Base-by-base conservation (phyloP, 2,113 vertebrate genomes). In the Thinocorus orbignyianus region DNA sequence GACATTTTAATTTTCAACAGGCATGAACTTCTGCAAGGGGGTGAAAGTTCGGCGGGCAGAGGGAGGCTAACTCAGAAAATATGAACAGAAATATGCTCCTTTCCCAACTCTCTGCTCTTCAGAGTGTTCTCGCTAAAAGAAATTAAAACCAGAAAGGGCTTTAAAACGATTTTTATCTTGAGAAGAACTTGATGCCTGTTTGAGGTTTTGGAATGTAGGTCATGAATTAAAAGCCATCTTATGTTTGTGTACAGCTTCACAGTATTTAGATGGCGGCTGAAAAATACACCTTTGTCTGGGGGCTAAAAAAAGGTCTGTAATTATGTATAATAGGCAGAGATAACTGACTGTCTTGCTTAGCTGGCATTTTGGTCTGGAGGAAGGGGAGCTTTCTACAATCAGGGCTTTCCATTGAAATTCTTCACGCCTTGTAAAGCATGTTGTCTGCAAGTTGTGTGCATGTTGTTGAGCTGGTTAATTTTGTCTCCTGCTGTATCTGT, bases 1-100 rank as follows among this genome's bases (percentile, higher is more conserved):
- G 93, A 96, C 85, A 57, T 93, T 95, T 92, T 94, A 94, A 93
- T 95, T 96, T 96, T 93, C 92, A 93, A 82, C 94, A 91, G 93
- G 54, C 94, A 52, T 94, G 87, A 89, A 94, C 4, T 93, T 93
- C 84, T 91, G 70, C 69, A 71, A 91, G 66, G 65, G 80, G 86
- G 81, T 93, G 81, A 93, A 95, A 95, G 92, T 93, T 95, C 11
- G 4, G 66, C 70, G 71, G 65, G 42, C 33, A 41, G 31, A 54
- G 28, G 57, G 42, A 81, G 39, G 70, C 80, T 91, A 91, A 90
- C 81, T 88, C 64, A 92, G 68, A 86, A 96, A 94, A 77, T 77
- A 90, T 77, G 90, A 92, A 46, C 42, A 92, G 46, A 96, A 95
- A 52, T 86, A 77, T 66, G 78, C 61, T 95, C 33, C 26, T 48